Evolutionary conservation across 2,888 invertebrate species (phyloP).

Genomic region (Oscheius myriophilus): DNA sequence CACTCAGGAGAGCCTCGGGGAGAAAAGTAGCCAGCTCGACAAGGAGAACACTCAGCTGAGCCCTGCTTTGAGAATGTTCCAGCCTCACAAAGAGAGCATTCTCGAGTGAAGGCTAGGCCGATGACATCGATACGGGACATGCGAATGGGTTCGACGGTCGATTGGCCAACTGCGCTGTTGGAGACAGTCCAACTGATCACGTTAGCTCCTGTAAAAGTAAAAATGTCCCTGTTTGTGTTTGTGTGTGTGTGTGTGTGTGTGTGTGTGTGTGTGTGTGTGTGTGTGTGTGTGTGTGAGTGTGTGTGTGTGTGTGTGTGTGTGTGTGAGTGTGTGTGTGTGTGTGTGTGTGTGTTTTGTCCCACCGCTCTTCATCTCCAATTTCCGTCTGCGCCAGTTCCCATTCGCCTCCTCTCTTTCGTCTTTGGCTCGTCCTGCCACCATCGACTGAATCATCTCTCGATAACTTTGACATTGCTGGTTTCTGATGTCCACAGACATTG

Average conservation of each 20-base stretch:
- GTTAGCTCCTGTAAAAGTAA: slow-evolving; percentile 72
- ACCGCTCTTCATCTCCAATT: slow-evolving; percentile 68
- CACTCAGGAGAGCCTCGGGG: slow-evolving; percentile 72
- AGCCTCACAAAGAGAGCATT: slow-evolving; percentile 72
- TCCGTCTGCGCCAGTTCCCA: slow-evolving; percentile 55
- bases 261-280: too few species aligned
- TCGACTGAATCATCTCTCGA: slow-evolving; percentile 28
- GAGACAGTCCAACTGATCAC: slow-evolving; percentile 75
- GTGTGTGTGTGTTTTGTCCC: too few species aligned
- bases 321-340: too few species aligned
- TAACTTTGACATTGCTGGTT: slow-evolving; percentile 70
- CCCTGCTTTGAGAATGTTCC: slow-evolving; percentile 73
- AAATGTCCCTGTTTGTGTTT: too few species aligned
- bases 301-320: too few species aligned
- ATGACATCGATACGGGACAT: slow-evolving; percentile 63
- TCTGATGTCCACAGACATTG: slow-evolving; percentile 60
- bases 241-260: too few species aligned
- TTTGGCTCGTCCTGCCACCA: slow-evolving; percentile 1
- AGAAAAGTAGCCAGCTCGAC: slow-evolving; percentile 74
- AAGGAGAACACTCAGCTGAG: slow-evolving; percentile 72
- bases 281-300: too few species aligned
- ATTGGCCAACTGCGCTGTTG: slow-evolving; percentile 66
- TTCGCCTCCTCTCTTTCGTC: slow-evolving; percentile 39
- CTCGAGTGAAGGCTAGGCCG: slow-evolving; percentile 75
- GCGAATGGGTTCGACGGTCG: slow-evolving; percentile 59